Evolutionary conservation across 2,888 invertebrate genomes (phyloP), one percentile per base, ranked within the genome.

Genomic region (Oxycera nigricornis): DNA sequence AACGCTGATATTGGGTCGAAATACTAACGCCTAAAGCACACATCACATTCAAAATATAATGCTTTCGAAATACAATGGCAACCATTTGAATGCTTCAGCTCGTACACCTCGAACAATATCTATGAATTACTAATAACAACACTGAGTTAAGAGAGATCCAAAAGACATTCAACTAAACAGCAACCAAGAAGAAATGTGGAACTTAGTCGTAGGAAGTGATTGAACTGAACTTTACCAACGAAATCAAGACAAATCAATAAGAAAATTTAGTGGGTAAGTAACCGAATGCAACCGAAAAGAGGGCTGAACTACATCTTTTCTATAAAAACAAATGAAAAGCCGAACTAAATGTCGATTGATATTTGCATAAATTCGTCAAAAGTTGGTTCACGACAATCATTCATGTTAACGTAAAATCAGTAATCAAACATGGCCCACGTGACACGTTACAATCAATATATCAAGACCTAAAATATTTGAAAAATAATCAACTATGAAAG

Each of bases 131-230:
- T 41, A 67, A 26, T 20, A 7, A 67, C 67, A 67, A 74, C 62
- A 73, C 17, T 35, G 62, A 65, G 52, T 50, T 24, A 65, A 77
- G 79, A 82, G 84, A 84, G 83, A 84, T 84, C 84, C 84, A 84
- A 84, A 82, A 83, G 84, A 83, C 84, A 83, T 83, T 83, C 83
- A 82, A 80, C 77, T 61, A 68, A 76, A 73, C 72, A 20, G 31
- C 35, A 46, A 73, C 26, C 39, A 57, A 61, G 26, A 52, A 73
- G 24, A 30, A 31, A 31, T 20, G 22, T 14, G 31, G 30, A 2
- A 52, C 31, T 22, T n/a, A 24, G 39, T 52, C 52, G 17, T 67
- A 72, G 26, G 24, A 41, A 39, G 11, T 6, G 35, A 35, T 35
- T 7, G 35, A 35, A 35, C 35, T 35, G 11, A 35, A 35, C 35